Base-by-base conservation (phyloP, 2,113 vertebrate species). In the Lepus americanus region DNA sequence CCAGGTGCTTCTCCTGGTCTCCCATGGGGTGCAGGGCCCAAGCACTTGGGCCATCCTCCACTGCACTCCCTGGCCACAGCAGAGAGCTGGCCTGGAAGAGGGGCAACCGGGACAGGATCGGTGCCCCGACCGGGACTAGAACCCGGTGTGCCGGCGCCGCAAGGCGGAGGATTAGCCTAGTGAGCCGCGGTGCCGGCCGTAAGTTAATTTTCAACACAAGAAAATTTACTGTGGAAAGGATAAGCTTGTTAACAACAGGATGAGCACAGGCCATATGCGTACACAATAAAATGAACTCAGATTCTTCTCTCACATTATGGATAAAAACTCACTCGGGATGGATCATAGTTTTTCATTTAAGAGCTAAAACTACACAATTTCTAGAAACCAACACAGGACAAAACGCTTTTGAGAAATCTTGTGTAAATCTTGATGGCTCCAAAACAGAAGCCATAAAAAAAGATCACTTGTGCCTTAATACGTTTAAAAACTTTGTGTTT, bases 401-500 rank as follows among this genome's bases (percentile, higher is more conserved):
- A 92, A 92, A 84, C 13, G 67, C 59, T 76, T 44, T 70, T 90
- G 33, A 66, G 12, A 87, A 88, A 77, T 1, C 39, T 88, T 80
- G 31, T 20, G 6, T 66, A 70, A 93, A 39, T 87, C 33, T 89
- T 89, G 59, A 61, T 51, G 29, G 16, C 25, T 85, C 64, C 20
- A 39, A 92, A 90, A 78, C 1, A 84, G 25, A 31, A 94, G 9
- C 61, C 27, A 10, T 36, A 19, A 70, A 89, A 77, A 55, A 81
- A 64, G 55, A 87, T 67, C 31, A 61, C 69, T 39, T 64, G 19
- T 0, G 33, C 22, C 17, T 22, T 84, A 27, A 76, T 27, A 79
- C 59, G 79, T 73, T 51, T 61, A 59, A 92, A 92, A 83, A 87
- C 1, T 74, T 87, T 81, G 55, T 81, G 39, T 73, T 81, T 95